Percentiles rank a stretch among this genome's conserved stretches.
Evolutionary conservation across 2,888 invertebrate species (phyloP).

Genomic region (Heliothis peltigera): DNA sequence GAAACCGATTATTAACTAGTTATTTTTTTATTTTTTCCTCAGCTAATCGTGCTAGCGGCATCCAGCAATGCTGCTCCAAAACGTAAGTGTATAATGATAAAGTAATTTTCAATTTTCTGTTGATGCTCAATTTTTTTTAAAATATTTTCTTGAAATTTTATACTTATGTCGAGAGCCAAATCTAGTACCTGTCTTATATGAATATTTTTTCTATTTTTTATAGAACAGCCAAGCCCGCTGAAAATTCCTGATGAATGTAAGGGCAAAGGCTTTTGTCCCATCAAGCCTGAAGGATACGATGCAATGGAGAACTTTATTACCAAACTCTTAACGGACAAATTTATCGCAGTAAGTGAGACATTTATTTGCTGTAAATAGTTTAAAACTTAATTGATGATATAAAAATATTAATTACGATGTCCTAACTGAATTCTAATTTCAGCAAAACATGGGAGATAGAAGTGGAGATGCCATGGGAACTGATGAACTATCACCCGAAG

Average conservation of each 20-base stretch:
- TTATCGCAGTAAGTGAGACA: slow-evolving; percentile 33
- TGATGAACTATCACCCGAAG: slow-evolving; percentile 13
- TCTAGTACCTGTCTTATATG: not conserved
- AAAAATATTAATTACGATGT: too few species aligned
- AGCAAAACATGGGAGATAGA: slow-evolving; percentile 34
- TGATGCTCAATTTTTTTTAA: too few species aligned
- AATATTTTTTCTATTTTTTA: not conserved
- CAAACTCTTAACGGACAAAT: slow-evolving; percentile 4
- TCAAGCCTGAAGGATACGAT: slow-evolving; percentile 46
- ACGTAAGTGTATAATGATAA: slow-evolving; percentile 25
- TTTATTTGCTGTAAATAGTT: not conserved
- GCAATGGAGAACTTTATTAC: slow-evolving; percentile 14
- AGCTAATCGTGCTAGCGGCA: slow-evolving; percentile 27
- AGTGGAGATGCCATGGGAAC: not conserved
- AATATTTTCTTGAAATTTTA: too few species aligned
- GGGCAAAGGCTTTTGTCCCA: slow-evolving; percentile 32
- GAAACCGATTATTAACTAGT: too few species aligned
- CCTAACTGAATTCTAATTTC: not conserved
- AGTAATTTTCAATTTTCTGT: too few species aligned
- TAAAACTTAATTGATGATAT: too few species aligned
- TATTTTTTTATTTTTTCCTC: slow-evolving; percentile 5
- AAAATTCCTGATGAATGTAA: slow-evolving; percentile 38
- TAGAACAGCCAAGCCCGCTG: slow-evolving; percentile 15
- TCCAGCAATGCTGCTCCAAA: slow-evolving; percentile 29
- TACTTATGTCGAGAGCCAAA: too few species aligned